Evolutionary conservation across 2,888 invertebrate genomes (phyloP).

Genomic region (Ophion obscuratus): DNA sequence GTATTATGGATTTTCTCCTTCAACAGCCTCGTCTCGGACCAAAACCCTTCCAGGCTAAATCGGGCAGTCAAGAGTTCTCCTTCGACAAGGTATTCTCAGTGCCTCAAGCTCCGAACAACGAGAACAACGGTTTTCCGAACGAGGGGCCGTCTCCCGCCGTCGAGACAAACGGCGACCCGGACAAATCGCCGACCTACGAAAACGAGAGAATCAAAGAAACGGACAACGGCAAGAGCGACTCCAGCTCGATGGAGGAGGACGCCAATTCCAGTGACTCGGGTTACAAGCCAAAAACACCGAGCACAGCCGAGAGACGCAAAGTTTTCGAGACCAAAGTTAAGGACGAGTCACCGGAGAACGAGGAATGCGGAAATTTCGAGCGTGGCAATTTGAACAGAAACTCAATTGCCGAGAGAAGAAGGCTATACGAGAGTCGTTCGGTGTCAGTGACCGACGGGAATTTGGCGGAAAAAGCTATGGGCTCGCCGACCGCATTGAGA

Average conservation of each 20-base stretch:
- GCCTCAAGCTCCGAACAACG: slow-evolving; percentile 88
- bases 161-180: slow-evolving; percentile 68
- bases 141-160: slow-evolving; percentile 74
- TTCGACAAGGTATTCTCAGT: slow-evolving; percentile 94
- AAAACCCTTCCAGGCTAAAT: slow-evolving; percentile 93
- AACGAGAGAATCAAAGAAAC: slow-evolving; percentile 79
- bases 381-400: slow-evolving; percentile 87
- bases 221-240: slow-evolving; percentile 87
- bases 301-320: slow-evolving; percentile 92
- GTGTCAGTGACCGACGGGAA: slow-evolving; percentile 88
- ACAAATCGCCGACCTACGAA: slow-evolving; percentile 77
- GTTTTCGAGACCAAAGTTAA: slow-evolving; percentile 86
- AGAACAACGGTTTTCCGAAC: slow-evolving; percentile 80
- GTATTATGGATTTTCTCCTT: slow-evolving; percentile 66
- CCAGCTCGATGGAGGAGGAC: slow-evolving; percentile 87
- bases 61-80: slow-evolving; percentile 90
- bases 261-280: slow-evolving; percentile 88
- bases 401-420: slow-evolving; percentile 91
- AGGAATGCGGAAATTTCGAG: slow-evolving; percentile 86
- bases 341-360: slow-evolving; percentile 86
- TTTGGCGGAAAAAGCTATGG: slow-evolving; percentile 85
- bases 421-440: slow-evolving; percentile 91
- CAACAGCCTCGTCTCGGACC: slow-evolving; percentile 93
- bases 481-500: slow-evolving; percentile 90
- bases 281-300: slow-evolving; percentile 90